A percentile compares a stretch with the other conserved stretches of the same genome.
These are phyloP conservation scores for Colostygia pectinataria DNA, from an alignment of 2,888 invertebrate genomes.

Conservation along the genomic window DNA sequence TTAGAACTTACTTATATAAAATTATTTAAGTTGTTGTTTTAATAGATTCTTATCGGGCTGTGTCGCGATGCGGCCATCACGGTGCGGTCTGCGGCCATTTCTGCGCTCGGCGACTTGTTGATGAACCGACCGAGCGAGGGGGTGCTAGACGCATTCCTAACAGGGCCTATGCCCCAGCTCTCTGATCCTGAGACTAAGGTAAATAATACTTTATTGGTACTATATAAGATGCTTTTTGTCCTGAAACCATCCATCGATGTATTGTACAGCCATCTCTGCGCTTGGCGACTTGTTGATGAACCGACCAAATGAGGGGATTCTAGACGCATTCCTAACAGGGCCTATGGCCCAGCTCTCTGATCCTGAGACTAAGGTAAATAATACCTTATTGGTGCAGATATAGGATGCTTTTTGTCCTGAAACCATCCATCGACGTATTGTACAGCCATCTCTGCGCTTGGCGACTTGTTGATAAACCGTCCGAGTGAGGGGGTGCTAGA, in stretches of 20 bases:
- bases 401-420: not conserved
- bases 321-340: slow-evolving; percentile 70
- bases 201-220: too few species aligned
- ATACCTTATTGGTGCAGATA: not conserved
- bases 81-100: slow-evolving; percentile 68
- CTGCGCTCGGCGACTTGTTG: slow-evolving; percentile 60
- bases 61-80: slow-evolving; percentile 74
- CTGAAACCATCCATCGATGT: too few species aligned
- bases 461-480: slow-evolving; percentile 49
- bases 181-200: slow-evolving; percentile 72
- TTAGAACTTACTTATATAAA: too few species aligned
- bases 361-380: slow-evolving; percentile 66
- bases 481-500: slow-evolving; percentile 51
- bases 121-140: slow-evolving; percentile 41
- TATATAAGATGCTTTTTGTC: too few species aligned
- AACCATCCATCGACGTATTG: too few species aligned
- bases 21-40: not conserved
- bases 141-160: slow-evolving; percentile 65
- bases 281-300: slow-evolving; percentile 56
- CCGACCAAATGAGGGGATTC: slow-evolving; percentile 43
- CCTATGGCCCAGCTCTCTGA: slow-evolving; percentile 72
- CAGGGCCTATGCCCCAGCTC: slow-evolving; percentile 70
- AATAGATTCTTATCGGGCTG: slow-evolving; percentile 62
- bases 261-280: slow-evolving; percentile 61
- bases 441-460: slow-evolving; percentile 64